These are phyloP conservation scores for Aspidoscelis tigris DNA, from an alignment of 2,113 vertebrate genomes.

Conservation along the genomic window DNA sequence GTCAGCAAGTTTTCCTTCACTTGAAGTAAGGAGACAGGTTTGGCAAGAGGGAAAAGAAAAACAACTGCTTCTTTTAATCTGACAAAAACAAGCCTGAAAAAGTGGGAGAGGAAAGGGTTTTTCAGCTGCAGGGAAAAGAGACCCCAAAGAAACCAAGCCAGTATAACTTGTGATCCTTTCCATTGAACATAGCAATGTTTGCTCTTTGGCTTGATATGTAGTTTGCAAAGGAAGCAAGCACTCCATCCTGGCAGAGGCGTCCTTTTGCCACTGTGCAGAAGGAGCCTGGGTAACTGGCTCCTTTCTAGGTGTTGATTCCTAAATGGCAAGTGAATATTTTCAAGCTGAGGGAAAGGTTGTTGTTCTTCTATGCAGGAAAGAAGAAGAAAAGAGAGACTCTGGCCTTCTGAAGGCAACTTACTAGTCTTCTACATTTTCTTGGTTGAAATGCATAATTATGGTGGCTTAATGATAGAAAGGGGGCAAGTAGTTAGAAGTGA, in stretches of 20 bases:
- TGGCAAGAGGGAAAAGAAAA: slow-evolving; percentile 52
- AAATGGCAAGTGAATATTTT: slow-evolving; percentile 68
- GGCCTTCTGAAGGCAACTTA: slow-evolving; percentile 64
- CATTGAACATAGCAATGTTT: background rate
- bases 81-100: slow-evolving; percentile 17
- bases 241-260: too few relatives aligned
- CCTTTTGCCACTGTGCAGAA: background rate
- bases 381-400: slow-evolving; percentile 51
- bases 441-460: slow-evolving; percentile 69
- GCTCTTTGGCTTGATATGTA: too few relatives aligned
- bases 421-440: slow-evolving; percentile 65
- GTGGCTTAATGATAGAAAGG: slow-evolving; percentile 74
- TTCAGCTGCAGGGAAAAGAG: slow-evolving; percentile 24
- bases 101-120: slow-evolving; percentile 45
- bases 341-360: slow-evolving; percentile 65
- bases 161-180: background rate
- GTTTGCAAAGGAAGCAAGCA: too few relatives aligned
- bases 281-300: slow-evolving; percentile 48
- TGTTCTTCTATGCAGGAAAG: slow-evolving; percentile 68
- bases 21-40: slow-evolving; percentile 56
- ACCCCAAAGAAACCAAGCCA: background rate
- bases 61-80: slow-evolving; percentile 37
- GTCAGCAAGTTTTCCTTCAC: slow-evolving; percentile 52
- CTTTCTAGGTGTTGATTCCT: slow-evolving; percentile 30
- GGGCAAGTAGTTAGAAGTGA: slow-evolving; percentile 76